A percentile compares a stretch with the other conserved stretches of the same genome.
These are phyloP conservation scores for Chydorus sphaericus DNA, from an alignment of 2,888 invertebrate species.

Conservation along the genomic window DNA sequence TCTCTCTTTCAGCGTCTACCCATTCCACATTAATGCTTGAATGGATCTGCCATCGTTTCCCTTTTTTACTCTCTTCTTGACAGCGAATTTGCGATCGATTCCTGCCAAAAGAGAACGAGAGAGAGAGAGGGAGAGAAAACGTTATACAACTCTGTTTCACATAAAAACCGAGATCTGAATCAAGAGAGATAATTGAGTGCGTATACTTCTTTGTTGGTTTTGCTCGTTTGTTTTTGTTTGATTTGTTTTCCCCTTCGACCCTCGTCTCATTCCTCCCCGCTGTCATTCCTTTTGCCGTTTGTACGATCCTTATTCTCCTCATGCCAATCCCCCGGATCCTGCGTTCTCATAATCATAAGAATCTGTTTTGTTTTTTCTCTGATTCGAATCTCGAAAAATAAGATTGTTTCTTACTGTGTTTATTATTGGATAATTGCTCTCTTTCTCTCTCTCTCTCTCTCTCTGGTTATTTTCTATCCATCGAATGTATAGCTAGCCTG, in stretches of 20 bases:
- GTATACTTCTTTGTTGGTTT: too few relatives aligned
- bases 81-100: neutral
- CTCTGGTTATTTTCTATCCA: neutral
- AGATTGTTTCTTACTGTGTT: neutral
- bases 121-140: neutral
- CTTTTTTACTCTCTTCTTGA: neutral
- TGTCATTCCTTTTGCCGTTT: constrained; percentile 4
- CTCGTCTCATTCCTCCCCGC: constrained; percentile 3
- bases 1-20: neutral
- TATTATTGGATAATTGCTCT: neutral
- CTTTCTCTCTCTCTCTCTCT: neutral
- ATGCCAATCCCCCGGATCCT: neutral
- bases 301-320: neutral
- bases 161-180: neutral
- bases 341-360: neutral
- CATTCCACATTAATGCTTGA: constrained; percentile 5
- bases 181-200: constrained; percentile 4
- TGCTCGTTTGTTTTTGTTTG: too few relatives aligned
- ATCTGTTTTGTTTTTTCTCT: neutral
- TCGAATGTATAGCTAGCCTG: constrained; percentile 7
- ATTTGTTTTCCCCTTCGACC: neutral
- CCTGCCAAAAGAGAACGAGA: neutral
- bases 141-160: constrained; percentile 1
- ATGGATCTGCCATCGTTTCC: neutral
- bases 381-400: neutral